These are phyloP conservation scores for Mus caroli DNA, from an alignment of 2,797 vertebrate genomes.

Conservation along the genomic window DNA sequence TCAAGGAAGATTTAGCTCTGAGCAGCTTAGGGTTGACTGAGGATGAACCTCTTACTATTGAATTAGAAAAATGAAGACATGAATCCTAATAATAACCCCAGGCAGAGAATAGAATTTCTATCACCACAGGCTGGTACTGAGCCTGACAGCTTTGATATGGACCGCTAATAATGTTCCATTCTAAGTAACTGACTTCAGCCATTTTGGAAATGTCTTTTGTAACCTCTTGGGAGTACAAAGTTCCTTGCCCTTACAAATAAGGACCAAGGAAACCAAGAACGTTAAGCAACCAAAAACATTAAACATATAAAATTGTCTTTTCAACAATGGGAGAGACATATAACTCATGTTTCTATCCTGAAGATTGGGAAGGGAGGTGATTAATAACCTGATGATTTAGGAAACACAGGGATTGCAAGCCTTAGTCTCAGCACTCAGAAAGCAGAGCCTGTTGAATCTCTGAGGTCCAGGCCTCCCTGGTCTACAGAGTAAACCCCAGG, in stretches of 20 bases:
- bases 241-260: neutral
- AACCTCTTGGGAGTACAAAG: neutral
- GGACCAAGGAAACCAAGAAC: neutral
- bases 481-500: neutral
- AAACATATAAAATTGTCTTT: neutral
- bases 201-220: neutral
- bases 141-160: neutral
- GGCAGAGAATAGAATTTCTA: neutral
- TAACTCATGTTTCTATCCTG: neutral
- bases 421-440: neutral
- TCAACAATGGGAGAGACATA: neutral
- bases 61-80: neutral
- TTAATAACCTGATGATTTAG: neutral
- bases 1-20: neutral
- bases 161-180: neutral
- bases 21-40: neutral
- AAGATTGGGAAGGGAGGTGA: neutral
- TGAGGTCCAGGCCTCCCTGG: neutral
- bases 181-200: neutral
- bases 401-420: neutral
- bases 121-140: neutral
- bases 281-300: no score
- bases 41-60: neutral
- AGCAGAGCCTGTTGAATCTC: neutral
- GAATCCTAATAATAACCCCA: neutral